These are phyloP conservation scores for Melieria crassipennis DNA, from an alignment of 2,888 invertebrate species.

Conservation along the genomic window DNA sequence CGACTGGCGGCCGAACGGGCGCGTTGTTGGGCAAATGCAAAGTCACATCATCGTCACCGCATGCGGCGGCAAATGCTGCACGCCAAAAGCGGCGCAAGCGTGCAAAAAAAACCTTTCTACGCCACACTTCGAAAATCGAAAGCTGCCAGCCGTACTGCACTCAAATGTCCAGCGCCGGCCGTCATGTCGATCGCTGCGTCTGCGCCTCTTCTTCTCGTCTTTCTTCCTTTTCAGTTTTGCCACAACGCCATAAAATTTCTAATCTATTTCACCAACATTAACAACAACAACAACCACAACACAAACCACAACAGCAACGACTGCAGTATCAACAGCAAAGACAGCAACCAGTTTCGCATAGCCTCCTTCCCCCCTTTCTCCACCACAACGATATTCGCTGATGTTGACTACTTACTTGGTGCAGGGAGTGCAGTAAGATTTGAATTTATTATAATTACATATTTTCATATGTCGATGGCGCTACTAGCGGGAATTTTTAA, in stretches of 20 bases:
- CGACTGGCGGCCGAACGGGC: too few relatives aligned
- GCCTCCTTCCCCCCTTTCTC: neutral
- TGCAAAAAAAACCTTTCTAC: too few relatives aligned
- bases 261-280: conserved; percentile 25
- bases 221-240: neutral
- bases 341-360: conserved; percentile 22
- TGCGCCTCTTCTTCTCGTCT: too few relatives aligned
- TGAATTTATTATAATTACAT: conserved; percentile 42
- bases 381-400: neutral
- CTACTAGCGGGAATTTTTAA: conserved; percentile 36
- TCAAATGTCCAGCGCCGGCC: too few relatives aligned
- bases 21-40: conserved; percentile 7
- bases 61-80: conserved; percentile 26
- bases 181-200: neutral
- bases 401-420: neutral
- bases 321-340: conserved; percentile 4
- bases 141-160: too few relatives aligned
- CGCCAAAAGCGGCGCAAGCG: too few relatives aligned
- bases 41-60: conserved; percentile 36
- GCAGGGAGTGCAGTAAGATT: conserved; percentile 29
- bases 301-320: neutral
- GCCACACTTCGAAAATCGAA: too few relatives aligned
- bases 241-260: conserved; percentile 26
- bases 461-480: conserved; percentile 37
- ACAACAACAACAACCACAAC: neutral